These are phyloP conservation scores for Teleogryllus occipitalis DNA, from an alignment of 1,140 invertebrate genomes.

Conservation along the genomic window DNA sequence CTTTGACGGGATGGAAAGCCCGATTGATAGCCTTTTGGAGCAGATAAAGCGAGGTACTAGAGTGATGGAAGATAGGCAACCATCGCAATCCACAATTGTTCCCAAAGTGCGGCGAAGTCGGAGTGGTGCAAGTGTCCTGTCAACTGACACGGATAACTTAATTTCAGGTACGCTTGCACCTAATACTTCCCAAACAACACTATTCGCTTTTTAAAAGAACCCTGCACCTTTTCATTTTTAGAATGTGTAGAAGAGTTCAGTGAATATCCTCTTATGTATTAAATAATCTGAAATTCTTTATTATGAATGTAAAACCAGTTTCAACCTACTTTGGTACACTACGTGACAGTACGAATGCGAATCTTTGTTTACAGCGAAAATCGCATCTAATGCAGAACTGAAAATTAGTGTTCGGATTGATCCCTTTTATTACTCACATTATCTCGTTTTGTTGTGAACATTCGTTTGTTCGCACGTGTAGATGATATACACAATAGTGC, in stretches of 20 bases:
- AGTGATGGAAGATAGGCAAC: constrained; percentile 52
- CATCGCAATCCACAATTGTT: not conserved
- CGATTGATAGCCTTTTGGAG: constrained; percentile 73
- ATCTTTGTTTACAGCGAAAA: too few relatives aligned
- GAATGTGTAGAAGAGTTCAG: too few relatives aligned
- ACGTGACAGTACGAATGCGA: too few relatives aligned
- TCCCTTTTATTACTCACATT: not conserved
- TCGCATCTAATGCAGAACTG: not conserved
- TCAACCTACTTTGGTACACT: too few relatives aligned
- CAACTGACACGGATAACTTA: not conserved
- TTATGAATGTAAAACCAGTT: too few relatives aligned
- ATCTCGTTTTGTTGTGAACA: not conserved
- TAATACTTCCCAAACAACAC: too few relatives aligned
- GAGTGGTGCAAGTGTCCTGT: constrained; percentile 10
- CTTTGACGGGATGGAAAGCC: constrained; percentile 57
- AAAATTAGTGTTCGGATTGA: not conserved
- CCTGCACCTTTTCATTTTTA: too few relatives aligned
- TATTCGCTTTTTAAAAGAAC: too few relatives aligned
- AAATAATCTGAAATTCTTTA: too few relatives aligned
- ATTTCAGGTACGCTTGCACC: not conserved
- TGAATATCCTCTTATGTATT: too few relatives aligned
- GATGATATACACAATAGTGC: not conserved
- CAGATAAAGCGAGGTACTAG: constrained; percentile 66
- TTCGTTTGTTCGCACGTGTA: not conserved
- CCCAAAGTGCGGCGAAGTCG: constrained; percentile 9